Percentiles rank a stretch among this genome's conserved stretches.
Conservation (phyloP, 2,113 vertebrate species). For the Chaetops frenatus region DNA sequence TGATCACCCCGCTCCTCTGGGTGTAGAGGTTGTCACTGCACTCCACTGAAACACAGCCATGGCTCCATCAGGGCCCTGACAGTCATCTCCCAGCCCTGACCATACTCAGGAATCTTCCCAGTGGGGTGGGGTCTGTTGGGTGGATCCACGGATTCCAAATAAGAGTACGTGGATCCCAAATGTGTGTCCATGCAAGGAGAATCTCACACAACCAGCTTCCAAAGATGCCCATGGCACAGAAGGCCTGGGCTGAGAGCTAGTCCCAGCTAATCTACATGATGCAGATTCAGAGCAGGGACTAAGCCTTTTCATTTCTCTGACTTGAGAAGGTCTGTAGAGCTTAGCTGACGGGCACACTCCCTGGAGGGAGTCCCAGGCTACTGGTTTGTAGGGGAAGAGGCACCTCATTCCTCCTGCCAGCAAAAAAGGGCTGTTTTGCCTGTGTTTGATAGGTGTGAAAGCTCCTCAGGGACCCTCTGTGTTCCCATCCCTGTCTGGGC, state of each 20-base stretch:
- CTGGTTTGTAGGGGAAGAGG: neutral
- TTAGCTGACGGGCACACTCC: neutral
- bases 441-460: neutral
- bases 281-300: neutral
- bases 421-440: neutral
- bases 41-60: slow-evolving; percentile 78
- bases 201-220: neutral
- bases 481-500: neutral
- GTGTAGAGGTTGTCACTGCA: slow-evolving; percentile 87
- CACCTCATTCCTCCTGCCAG: neutral
- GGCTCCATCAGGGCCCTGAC: neutral
- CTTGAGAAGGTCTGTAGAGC: neutral
- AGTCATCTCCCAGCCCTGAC: neutral
- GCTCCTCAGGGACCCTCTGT: neutral
- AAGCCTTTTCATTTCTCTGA: neutral
- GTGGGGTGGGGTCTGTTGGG: neutral
- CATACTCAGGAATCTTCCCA: neutral
- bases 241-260: neutral
- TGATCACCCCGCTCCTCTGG: slow-evolving; percentile 79
- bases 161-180: neutral
- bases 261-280: neutral
- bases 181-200: neutral
- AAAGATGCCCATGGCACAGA: neutral
- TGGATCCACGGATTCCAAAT: neutral
- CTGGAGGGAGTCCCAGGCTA: neutral